Evolutionary conservation across 2,888 invertebrate genomes (phyloP), one percentile per base, ranked within the genome.

Genomic region (Seladonia tumulorum): DNA sequence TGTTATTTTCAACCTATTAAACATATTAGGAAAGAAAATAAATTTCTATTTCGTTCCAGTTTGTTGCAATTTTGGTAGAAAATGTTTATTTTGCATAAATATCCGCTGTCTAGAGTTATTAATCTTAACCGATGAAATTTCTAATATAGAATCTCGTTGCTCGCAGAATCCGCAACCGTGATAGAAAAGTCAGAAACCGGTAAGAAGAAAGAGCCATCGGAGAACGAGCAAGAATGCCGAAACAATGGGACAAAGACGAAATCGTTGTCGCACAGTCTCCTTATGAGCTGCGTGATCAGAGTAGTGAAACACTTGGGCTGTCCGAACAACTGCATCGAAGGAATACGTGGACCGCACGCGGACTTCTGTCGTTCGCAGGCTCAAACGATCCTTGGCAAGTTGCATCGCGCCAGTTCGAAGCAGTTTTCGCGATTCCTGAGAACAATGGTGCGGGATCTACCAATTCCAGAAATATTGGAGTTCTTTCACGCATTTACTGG

Each of bases 401-500:
- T 99, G 86, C 96, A 98, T 86, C 96, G 97, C 8, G 96, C 97
- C 25, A 97, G 96, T 93, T 95, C 96, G 29, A 95, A 96, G 83
- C 96, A 96, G 90, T 98, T 98, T 94, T 96, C 96, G 47, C 96
- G 95, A 76, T 97, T 96, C 93, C 95, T 98, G 57, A 95, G 97
- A 83, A 97, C 97, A 88, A 97, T 98, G 96, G 97, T 99, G 0
- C 97, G 97, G 88, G 96, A 96, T 3, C 97, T 97, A 47, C 97
- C 98, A 0, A 96, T 99, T 49, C 96, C 97, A 29, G 98, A 99
- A 87, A 96, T 99, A 14, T 95, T 99, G 80, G 99, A 99, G 93
- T 98, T 99, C 93, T 97, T 99, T 86, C 99, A 99, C 94, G 97
- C 99, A 0, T 98, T 99, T 91, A 97, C 99, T 76, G 99, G 99